Conservation (phyloP, 2,113 vertebrate genomes). For the Heliornis fulica region DNA sequence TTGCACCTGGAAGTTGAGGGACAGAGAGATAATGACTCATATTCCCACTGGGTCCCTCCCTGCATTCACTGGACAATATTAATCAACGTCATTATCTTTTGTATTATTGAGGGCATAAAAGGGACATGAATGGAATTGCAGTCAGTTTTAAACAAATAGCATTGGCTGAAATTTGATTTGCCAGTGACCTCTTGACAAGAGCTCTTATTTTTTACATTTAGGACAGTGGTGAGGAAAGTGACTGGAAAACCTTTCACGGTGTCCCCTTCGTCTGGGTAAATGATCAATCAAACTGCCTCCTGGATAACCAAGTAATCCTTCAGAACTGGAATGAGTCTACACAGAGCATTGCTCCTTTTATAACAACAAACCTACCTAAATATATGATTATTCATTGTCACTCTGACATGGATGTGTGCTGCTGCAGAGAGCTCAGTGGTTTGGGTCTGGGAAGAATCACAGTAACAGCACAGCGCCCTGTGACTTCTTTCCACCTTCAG, state of each 20-base stretch:
- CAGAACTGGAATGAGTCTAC: background rate
- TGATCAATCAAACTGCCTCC: background rate
- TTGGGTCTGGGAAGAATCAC: background rate
- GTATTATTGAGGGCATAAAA: conserved; percentile 10
- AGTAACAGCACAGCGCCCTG: background rate
- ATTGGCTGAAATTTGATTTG: conserved; percentile 52
- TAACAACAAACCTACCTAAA: background rate
- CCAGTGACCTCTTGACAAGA: background rate
- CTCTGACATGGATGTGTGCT: background rate
- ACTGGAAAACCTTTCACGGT: background rate
- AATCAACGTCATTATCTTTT: conserved; percentile 28
- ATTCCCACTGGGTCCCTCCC: background rate
- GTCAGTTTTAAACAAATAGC: conserved; percentile 11
- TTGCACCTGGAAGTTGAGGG: conserved; percentile 43
- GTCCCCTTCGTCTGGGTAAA: background rate
- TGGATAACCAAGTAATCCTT: background rate
- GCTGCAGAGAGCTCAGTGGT: background rate
- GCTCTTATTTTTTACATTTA: background rate
- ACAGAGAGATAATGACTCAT: conserved; percentile 46
- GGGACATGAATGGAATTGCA: background rate
- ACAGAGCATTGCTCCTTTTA: background rate
- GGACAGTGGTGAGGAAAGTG: background rate
- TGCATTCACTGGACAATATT: conserved; percentile 13
- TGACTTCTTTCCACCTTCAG: background rate
- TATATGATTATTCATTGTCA: background rate